phyloP scores from a whole-genome alignment of 2,888 invertebrate species.

The Agelastica alni region DNA sequence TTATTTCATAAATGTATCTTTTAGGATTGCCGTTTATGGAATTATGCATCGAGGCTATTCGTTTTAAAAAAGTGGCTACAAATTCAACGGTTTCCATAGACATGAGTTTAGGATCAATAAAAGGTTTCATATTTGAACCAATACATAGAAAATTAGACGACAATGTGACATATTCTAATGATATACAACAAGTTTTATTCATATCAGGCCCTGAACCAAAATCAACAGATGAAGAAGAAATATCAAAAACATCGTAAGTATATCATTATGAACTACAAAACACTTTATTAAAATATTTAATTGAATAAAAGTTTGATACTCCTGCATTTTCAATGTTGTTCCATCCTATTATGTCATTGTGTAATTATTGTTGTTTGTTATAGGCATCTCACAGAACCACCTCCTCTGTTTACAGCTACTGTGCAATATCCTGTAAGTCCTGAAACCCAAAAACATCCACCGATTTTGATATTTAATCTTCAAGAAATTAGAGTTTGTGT shows the following conservation, averaged over 20 bases:
- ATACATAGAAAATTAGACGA: conserved; percentile 26
- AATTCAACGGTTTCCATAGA: conserved; percentile 54
- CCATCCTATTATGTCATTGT: too few species aligned
- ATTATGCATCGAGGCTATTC: conserved; percentile 62
- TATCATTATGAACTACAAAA: too few species aligned
- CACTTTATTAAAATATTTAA: too few species aligned
- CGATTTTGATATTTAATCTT: conserved; percentile 59
- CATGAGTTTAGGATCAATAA: conserved; percentile 55
- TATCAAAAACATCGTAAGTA: conserved; percentile 12
- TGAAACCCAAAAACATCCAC: conserved; percentile 56
- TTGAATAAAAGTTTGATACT: too few species aligned
- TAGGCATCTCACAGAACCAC: too few species aligned
- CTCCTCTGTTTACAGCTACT: conserved; percentile 54
- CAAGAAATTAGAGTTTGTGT: conserved; percentile 61
- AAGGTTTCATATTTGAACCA: conserved; percentile 60
- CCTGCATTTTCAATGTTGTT: too few species aligned
- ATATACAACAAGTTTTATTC: conserved; percentile 60
- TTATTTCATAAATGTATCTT: too few species aligned
- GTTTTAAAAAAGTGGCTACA: conserved; percentile 51
- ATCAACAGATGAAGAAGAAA: conserved; percentile 26
- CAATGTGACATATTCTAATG: conserved; percentile 20
- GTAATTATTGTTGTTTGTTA: too few species aligned
- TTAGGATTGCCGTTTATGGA: conserved; percentile 68
- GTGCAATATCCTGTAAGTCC: conserved; percentile 57
- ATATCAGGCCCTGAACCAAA: conserved; percentile 61